Evolutionary conservation across 2,113 vertebrate species (phyloP).

Genomic region (Pica pica): DNA sequence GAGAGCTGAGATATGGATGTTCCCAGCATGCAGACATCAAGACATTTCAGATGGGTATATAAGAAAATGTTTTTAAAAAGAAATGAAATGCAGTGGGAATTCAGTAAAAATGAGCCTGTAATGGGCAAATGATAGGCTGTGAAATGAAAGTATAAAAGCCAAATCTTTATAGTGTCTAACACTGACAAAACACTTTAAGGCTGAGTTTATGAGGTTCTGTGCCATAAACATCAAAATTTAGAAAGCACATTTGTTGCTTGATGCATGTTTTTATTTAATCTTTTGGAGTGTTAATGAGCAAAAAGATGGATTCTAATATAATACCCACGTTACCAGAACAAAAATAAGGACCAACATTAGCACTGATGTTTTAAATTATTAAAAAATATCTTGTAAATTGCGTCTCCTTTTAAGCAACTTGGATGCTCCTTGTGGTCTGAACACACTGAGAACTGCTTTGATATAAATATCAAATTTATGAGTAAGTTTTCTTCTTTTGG

Average conservation of each 20-base stretch:
- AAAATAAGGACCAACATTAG: not conserved
- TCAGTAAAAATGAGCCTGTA: not conserved
- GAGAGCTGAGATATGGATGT: not conserved
- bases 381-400: not conserved
- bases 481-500: not conserved
- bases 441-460: not conserved
- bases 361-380: not conserved
- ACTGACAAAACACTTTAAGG: not conserved
- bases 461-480: not conserved
- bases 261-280: not conserved
- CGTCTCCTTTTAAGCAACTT: not conserved
- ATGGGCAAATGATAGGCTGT: not conserved
- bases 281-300: not conserved
- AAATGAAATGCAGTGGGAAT: not conserved
- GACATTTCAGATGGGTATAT: not conserved
- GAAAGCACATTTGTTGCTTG: not conserved
- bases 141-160: not conserved
- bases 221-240: not conserved
- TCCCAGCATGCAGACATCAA: not conserved
- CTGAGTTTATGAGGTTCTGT: not conserved
- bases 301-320: not conserved
- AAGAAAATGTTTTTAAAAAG: not conserved
- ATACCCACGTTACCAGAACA: not conserved
- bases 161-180: not conserved
- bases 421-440: not conserved